Conservation (phyloP, 2,888 invertebrate species). For the Microctonus brassicae region DNA sequence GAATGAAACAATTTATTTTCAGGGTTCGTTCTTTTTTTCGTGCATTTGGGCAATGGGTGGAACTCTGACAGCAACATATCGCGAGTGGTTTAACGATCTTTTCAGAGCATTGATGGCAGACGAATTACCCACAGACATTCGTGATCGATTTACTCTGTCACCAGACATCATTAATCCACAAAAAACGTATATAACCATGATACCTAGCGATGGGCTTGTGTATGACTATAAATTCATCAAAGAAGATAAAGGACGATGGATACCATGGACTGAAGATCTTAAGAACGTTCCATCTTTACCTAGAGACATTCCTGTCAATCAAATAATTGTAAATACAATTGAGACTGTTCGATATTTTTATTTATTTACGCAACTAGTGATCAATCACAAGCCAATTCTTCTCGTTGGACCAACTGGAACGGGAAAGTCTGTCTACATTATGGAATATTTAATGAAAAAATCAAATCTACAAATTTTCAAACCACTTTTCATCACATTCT, state of each 20-base stretch:
- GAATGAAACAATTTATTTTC: conserved; percentile 42
- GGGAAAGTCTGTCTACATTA: conserved; percentile 92
- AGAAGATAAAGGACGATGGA: conserved; percentile 94
- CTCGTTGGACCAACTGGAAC: conserved; percentile 95
- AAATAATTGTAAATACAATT: conserved; percentile 92
- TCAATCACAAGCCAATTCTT: conserved; percentile 86
- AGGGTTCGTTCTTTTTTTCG: conserved; percentile 93
- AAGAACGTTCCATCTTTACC: conserved; percentile 82
- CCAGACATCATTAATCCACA: conserved; percentile 69
- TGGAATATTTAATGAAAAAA: conserved; percentile 85
- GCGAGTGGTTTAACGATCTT: conserved; percentile 82
- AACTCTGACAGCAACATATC: conserved; percentile 80
- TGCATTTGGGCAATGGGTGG: conserved; percentile 94
- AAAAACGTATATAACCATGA: conserved; percentile 84
- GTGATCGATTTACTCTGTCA: conserved; percentile 71
- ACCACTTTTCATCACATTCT: conserved; percentile 91
- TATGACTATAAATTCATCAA: conserved; percentile 92
- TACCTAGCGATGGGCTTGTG: conserved; percentile 85
- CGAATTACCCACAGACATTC: conserved; percentile 80
- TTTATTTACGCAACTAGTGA: conserved; percentile 82
- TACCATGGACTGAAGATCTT: conserved; percentile 88
- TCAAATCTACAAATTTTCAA: conserved; percentile 84
- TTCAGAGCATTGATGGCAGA: conserved; percentile 82
- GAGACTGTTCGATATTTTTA: conserved; percentile 90
- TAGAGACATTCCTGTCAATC: conserved; percentile 90